Conservation (phyloP, 1,140 invertebrate species). For the Orussus abietinus region DNA sequence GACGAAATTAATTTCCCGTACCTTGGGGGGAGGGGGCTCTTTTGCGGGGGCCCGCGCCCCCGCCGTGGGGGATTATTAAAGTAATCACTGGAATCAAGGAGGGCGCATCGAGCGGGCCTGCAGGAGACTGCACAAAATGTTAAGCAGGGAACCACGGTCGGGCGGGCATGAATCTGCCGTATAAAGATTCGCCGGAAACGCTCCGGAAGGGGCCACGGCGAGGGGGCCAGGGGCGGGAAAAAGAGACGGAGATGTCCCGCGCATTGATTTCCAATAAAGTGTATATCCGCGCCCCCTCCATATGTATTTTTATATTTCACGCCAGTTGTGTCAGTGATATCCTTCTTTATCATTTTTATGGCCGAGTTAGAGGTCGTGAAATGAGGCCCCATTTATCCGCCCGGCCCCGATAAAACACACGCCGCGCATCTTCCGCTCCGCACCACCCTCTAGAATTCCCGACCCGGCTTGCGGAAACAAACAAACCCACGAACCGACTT, state of each 20-base stretch:
- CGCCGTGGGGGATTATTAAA: too few relatives aligned
- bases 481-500: too few relatives aligned
- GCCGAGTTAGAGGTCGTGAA: slow-evolving; percentile 37
- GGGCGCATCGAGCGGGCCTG: neutral
- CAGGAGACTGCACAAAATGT: neutral
- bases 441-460: too few relatives aligned
- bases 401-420: slow-evolving; percentile 45
- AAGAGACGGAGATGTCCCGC: too few relatives aligned
- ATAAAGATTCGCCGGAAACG: neutral
- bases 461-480: too few relatives aligned
- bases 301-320: slow-evolving; percentile 37
- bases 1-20: too few relatives aligned
- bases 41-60: too few relatives aligned
- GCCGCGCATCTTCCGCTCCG: slow-evolving; percentile 26
- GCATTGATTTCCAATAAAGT: slow-evolving; percentile 3
- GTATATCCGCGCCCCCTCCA: slow-evolving; percentile 16
- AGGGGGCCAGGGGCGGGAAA: neutral
- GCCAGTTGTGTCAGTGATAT: slow-evolving; percentile 32
- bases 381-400: slow-evolving; percentile 43
- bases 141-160: neutral
- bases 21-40: too few relatives aligned
- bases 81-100: too few relatives aligned
- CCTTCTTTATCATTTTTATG: slow-evolving; percentile 51
- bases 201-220: neutral
- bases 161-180: neutral